Percentiles rank a stretch among this genome's conserved stretches.
phyloP scores from a whole-genome alignment of 1,140 invertebrate species.

The Drepana arcuata region DNA sequence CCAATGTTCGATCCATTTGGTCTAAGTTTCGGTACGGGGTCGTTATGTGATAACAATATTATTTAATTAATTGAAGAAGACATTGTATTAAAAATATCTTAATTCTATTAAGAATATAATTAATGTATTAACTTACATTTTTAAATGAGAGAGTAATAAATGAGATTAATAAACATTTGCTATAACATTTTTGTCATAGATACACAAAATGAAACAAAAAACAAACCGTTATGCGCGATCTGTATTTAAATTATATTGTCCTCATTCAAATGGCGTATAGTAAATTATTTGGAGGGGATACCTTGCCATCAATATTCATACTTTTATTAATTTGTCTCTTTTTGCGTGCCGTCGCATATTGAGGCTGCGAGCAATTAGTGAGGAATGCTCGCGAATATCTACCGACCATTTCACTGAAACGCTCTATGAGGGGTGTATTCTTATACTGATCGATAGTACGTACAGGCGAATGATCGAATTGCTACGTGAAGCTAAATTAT shows the following conservation, averaged over 20 bases:
- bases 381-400: conserved; percentile 48
- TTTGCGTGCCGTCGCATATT: conserved; percentile 50
- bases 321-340: conserved; percentile 53
- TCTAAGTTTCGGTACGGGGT: too few relatives aligned
- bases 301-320: conserved; percentile 39
- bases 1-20: too few relatives aligned
- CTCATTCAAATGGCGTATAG: conserved; percentile 5
- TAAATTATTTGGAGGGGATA: conserved; percentile 5
- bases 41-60: too few relatives aligned
- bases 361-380: conserved; percentile 50
- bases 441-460: too few relatives aligned
- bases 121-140: too few relatives aligned
- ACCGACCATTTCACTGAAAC: conserved; percentile 35
- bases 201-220: conserved; percentile 3
- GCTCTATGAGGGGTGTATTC: conserved; percentile 15
- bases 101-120: too few relatives aligned
- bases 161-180: too few relatives aligned
- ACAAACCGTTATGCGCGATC: conserved; percentile 2
- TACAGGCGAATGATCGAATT: too few relatives aligned
- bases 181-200: neutral
- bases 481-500: too few relatives aligned
- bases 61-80: too few relatives aligned
- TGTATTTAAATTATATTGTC: conserved; percentile 3
- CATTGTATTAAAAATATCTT: too few relatives aligned
- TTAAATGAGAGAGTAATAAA: too few relatives aligned